A percentile compares a stretch with the other conserved stretches of the same genome.
Evolutionary conservation across 2,888 invertebrate genomes (phyloP).

Genomic region (Caenorhabditis sp.): DNA sequence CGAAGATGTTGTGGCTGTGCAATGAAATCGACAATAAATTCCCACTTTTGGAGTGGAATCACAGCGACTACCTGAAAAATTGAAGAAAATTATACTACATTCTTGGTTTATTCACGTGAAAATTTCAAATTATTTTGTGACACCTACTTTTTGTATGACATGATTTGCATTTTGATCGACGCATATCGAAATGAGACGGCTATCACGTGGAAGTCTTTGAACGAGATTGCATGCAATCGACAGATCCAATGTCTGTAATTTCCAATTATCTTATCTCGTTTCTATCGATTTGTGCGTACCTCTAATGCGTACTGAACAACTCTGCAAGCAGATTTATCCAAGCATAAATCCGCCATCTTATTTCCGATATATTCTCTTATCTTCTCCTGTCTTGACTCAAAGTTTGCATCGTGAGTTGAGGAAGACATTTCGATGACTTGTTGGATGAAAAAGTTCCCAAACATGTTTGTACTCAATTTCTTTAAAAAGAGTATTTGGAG

Average conservation of each 20-base stretch:
- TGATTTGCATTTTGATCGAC: slow-evolving; percentile 65
- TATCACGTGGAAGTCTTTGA: slow-evolving; percentile 22
- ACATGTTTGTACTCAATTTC: slow-evolving; percentile 40
- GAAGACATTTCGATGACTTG: slow-evolving; percentile 42
- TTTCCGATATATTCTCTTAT: slow-evolving; percentile 10
- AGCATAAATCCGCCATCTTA: slow-evolving; percentile 50
- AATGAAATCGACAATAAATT: slow-evolving; percentile 29
- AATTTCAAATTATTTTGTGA: neutral
- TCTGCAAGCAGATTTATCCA: slow-evolving; percentile 63
- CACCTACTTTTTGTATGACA: slow-evolving; percentile 56
- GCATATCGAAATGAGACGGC: slow-evolving; percentile 47
- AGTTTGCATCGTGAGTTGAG: slow-evolving; percentile 17
- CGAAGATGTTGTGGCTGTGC: slow-evolving; percentile 17
- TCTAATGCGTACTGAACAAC: slow-evolving; percentile 63
- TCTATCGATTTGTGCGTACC: slow-evolving; percentile 13
- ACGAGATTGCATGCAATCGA: slow-evolving; percentile 9
- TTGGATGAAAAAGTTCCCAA: slow-evolving; percentile 57
- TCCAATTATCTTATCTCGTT: neutral
- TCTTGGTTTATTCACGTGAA: neutral
- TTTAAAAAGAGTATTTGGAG: neutral
- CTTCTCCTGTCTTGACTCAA: slow-evolving; percentile 9
- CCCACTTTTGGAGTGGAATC: slow-evolving; percentile 28
- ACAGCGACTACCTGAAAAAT: slow-evolving; percentile 12
- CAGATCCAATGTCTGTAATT: slow-evolving; percentile 10
- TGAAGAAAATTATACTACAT: neutral